A percentile compares a stretch with the other conserved stretches of the same genome.
These are phyloP conservation scores for Spheniscus humboldti DNA, from an alignment of 2,797 vertebrate species.

Conservation along the genomic window DNA sequence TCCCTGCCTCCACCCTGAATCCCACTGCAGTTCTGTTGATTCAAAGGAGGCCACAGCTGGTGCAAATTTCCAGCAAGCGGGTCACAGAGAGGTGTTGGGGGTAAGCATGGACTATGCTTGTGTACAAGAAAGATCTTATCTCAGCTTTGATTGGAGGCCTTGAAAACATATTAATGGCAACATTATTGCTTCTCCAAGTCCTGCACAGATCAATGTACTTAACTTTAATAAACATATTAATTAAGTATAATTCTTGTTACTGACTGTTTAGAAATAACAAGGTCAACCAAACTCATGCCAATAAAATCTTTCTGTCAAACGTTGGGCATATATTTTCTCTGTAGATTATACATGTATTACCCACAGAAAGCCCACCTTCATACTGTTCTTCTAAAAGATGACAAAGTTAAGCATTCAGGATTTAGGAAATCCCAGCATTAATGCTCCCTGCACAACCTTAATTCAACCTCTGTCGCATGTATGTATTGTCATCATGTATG, in stretches of 20 bases:
- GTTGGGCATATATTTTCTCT: not conserved
- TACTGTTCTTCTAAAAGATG: not conserved
- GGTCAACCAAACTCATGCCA: not conserved
- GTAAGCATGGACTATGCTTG: not conserved
- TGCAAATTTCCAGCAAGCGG: not conserved
- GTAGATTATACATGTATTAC: not conserved
- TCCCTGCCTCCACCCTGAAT: not conserved
- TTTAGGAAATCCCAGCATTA: not conserved
- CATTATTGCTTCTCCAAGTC: not conserved
- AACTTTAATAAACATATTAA: not conserved
- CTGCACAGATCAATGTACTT: not conserved
- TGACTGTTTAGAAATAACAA: not conserved
- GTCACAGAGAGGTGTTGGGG: fast-evolving
- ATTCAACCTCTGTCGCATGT: not conserved
- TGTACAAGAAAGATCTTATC: not conserved
- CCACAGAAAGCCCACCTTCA: not conserved
- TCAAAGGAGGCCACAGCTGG: not conserved
- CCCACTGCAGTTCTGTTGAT: not conserved
- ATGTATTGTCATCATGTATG: not conserved
- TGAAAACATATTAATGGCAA: not conserved
- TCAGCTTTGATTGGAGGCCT: not conserved
- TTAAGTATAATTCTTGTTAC: not conserved
- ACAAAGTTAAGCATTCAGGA: not conserved
- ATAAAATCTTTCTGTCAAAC: not conserved
- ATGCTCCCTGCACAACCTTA: not conserved